A percentile compares a stretch with the other conserved stretches of the same genome.
phyloP scores from a whole-genome alignment of 2,113 vertebrate genomes.

The Leptobrachium leishanense region DNA sequence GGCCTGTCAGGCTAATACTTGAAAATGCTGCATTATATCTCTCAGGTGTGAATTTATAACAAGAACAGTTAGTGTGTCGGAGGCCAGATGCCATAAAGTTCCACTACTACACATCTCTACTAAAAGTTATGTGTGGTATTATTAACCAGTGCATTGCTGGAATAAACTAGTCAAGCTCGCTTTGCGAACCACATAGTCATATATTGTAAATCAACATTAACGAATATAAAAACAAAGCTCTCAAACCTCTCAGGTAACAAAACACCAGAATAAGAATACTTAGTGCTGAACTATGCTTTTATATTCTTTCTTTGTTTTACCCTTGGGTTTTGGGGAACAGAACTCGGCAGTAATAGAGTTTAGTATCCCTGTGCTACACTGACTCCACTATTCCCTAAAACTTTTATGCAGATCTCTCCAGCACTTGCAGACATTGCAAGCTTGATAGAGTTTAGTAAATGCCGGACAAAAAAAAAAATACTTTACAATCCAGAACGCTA shows the following conservation, averaged over 20 bases:
- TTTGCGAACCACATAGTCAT: not conserved
- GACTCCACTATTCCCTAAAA: slow-evolving; percentile 14
- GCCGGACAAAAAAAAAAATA: slow-evolving; percentile 1
- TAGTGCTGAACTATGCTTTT: not conserved
- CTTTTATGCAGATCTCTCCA: slow-evolving; percentile 9
- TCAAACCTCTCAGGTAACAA: not conserved
- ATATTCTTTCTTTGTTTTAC: slow-evolving; percentile 4
- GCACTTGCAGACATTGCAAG: slow-evolving; percentile 33
- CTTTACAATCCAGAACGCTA: not conserved
- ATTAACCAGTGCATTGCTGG: slow-evolving; percentile 7
- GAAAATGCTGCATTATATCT: slow-evolving; percentile 26
- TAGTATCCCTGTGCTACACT: slow-evolving; percentile 21
- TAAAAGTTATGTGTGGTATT: not conserved
- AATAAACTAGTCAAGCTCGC: not conserved
- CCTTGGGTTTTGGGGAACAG: slow-evolving; percentile 20
- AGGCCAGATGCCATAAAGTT: not conserved
- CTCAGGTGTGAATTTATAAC: slow-evolving; percentile 38
- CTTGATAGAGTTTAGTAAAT: not conserved
- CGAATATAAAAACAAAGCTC: not conserved
- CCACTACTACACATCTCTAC: not conserved
- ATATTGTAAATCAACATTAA: too few relatives aligned
- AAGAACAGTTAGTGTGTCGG: not conserved
- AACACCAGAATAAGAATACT: not conserved
- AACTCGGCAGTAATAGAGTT: slow-evolving; percentile 9
- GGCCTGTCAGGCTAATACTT: slow-evolving; percentile 23